Percentiles rank a stretch among this genome's conserved stretches.
Conservation (phyloP, 2,113 vertebrate genomes). For the Bettongia penicillata region DNA sequence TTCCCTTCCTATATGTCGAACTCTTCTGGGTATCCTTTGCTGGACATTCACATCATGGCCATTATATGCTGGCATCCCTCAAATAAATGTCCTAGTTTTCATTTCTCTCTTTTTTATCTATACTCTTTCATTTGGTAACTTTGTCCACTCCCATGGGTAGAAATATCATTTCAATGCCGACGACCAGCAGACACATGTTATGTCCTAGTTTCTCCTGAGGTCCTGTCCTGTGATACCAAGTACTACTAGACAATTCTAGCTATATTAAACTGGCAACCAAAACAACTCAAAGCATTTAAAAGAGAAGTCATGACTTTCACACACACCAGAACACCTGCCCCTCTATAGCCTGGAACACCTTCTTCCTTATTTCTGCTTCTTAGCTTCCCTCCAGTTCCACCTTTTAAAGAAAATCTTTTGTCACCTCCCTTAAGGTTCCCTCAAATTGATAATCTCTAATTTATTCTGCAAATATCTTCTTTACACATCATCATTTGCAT, state of each 20-base stretch:
- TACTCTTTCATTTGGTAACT: neutral
- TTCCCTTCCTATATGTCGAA: neutral
- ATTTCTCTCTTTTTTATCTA: neutral
- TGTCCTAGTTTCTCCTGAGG: neutral
- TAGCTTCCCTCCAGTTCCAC: neutral
- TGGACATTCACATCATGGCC: neutral
- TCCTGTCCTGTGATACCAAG: neutral
- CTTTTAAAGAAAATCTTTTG: neutral
- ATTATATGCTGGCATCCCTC: neutral
- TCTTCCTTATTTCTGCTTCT: neutral
- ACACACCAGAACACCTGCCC: neutral
- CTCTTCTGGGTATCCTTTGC: neutral
- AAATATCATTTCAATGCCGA: neutral
- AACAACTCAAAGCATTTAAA: neutral
- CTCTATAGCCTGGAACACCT: neutral
- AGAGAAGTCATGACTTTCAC: neutral
- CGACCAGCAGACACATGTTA: neutral
- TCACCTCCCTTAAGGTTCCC: neutral
- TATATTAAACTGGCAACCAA: neutral
- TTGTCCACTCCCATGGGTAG: neutral
- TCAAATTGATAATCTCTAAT: neutral
- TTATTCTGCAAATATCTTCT: neutral
- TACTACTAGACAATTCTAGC: neutral
- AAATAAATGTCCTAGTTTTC: neutral
- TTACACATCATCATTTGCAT: neutral